Evolutionary conservation across 1,140 invertebrate species (phyloP).

Genomic region (Steinernema khuongi): DNA sequence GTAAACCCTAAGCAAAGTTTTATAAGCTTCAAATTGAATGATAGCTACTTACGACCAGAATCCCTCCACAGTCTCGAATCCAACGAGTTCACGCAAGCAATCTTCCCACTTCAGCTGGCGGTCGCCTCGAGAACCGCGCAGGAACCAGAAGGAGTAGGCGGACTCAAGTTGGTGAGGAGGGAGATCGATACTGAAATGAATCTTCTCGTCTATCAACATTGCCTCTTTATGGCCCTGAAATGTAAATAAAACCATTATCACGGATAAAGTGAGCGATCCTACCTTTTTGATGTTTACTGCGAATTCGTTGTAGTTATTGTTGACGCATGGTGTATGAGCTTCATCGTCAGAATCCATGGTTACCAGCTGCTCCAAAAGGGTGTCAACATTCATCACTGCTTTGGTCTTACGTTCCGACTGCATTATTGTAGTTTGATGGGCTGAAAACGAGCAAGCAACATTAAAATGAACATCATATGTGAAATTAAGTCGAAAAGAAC

Average conservation of each 20-base stretch:
- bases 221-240: background rate
- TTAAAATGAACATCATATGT: too few species aligned
- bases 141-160: background rate
- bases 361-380: too few species aligned
- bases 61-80: background rate
- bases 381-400: too few species aligned
- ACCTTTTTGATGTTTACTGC: too few species aligned
- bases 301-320: too few species aligned
- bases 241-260: background rate
- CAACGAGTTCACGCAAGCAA: background rate
- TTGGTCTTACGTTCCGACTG: too few species aligned
- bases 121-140: background rate
- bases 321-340: too few species aligned
- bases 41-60: background rate
- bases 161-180: background rate
- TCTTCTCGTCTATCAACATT: background rate
- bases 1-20: conserved; percentile 63
- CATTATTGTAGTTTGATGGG: too few species aligned
- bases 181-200: background rate
- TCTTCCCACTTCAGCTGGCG: background rate
- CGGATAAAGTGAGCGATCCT: too few species aligned
- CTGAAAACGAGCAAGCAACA: too few species aligned
- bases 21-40: background rate
- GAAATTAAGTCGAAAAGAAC: too few species aligned
- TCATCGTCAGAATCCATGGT: too few species aligned